Evolutionary conservation across 2,888 invertebrate species (phyloP).

Genomic region (Chrysolina oricalcia): DNA sequence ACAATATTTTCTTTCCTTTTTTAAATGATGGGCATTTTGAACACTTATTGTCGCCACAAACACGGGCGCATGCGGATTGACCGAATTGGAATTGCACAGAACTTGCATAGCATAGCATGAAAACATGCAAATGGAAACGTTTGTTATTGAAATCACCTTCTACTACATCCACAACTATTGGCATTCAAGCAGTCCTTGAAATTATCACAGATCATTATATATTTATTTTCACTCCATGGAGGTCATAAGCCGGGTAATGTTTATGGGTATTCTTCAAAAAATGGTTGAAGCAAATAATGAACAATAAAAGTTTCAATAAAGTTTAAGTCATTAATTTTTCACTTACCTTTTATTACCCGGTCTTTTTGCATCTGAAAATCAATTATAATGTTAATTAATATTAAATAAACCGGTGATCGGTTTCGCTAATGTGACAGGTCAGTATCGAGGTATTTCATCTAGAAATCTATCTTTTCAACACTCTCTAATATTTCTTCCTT

Average conservation of each 20-base stretch:
- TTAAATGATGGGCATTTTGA: too few species aligned
- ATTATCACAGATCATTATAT: background rate
- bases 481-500: too few species aligned
- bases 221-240: background rate
- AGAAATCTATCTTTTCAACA: background rate
- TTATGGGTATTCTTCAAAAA: constrained; percentile 9
- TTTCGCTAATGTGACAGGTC: background rate
- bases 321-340: constrained; percentile 15
- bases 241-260: constrained; percentile 7
- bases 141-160: background rate
- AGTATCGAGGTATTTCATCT: background rate
- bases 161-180: background rate
- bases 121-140: too few species aligned
- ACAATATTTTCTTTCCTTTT: too few species aligned
- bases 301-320: constrained; percentile 16
- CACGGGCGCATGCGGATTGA: too few species aligned
- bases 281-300: constrained; percentile 14
- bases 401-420: constrained; percentile 12
- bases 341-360: constrained; percentile 17
- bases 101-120: too few species aligned
- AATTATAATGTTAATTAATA: constrained; percentile 21
- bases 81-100: too few species aligned
- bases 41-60: too few species aligned
- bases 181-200: background rate
- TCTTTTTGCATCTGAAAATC: constrained; percentile 17